phyloP scores from a whole-genome alignment of 2,888 invertebrate genomes.

The Asteroscopus sphinx region DNA sequence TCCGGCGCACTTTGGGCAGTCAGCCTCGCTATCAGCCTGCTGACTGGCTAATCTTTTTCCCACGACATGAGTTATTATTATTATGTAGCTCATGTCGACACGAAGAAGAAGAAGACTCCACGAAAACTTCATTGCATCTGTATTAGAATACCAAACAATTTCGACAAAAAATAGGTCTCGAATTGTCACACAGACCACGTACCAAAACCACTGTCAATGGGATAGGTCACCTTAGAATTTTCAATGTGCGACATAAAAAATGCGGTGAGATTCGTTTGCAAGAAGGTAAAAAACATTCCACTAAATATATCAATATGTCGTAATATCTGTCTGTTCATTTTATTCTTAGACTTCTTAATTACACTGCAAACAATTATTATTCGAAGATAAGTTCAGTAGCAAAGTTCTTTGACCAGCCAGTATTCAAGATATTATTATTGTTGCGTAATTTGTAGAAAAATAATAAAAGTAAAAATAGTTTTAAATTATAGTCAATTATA shows the following conservation, averaged over 20 bases:
- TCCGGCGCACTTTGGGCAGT: too few relatives aligned
- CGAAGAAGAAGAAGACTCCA: too few relatives aligned
- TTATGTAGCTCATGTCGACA: too few relatives aligned
- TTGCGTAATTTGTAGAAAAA: neutral
- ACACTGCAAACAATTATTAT: neutral
- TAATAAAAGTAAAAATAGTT: neutral
- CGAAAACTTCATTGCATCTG: neutral
- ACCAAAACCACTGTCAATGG: neutral
- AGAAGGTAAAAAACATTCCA: neutral
- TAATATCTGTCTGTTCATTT: neutral
- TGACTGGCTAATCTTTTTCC: too few relatives aligned
- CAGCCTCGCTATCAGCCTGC: too few relatives aligned
- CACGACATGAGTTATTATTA: too few relatives aligned
- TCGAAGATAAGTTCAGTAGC: constrained; percentile 2
- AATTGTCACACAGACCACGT: constrained; percentile 12
- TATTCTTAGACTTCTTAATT: constrained; percentile 2
- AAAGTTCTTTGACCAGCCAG: constrained; percentile 7
- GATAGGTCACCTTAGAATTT: constrained; percentile 22
- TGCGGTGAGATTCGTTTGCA: neutral
- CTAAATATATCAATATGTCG: neutral
- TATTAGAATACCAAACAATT: constrained; percentile 6
- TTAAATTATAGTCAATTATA: neutral
- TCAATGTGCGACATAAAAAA: constrained; percentile 2
- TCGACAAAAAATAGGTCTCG: neutral
- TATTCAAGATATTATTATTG: neutral